Percentiles rank a stretch among this genome's conserved stretches.
phyloP scores from a whole-genome alignment of 2,888 invertebrate species.

The Hanleya hanleyi region DNA sequence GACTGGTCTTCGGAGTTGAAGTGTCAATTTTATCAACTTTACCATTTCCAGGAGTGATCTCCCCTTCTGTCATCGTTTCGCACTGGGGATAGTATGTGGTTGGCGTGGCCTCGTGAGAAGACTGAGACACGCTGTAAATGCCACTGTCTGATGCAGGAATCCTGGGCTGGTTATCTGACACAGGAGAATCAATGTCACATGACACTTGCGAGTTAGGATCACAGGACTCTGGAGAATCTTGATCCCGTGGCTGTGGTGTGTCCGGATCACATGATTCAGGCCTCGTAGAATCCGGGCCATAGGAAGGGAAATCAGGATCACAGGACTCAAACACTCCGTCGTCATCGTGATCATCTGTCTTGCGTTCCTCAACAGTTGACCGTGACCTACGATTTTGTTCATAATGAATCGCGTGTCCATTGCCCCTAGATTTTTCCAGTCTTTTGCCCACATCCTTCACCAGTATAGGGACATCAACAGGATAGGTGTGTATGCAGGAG shows the following conservation, averaged over 20 bases:
- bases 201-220: neutral
- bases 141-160: neutral
- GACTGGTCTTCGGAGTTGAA: neutral
- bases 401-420: neutral
- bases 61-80: neutral
- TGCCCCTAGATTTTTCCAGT: neutral
- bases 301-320: neutral
- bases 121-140: slow-evolving; percentile 1
- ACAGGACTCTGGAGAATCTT: neutral
- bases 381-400: no score
- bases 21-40: neutral
- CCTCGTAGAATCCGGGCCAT: neutral
- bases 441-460: neutral
- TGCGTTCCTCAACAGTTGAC: neutral
- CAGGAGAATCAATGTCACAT: neutral
- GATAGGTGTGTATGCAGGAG: neutral
- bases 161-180: neutral
- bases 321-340: neutral
- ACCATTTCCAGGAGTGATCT: neutral
- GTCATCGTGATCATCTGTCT: neutral
- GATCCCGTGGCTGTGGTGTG: neutral
- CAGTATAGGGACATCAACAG: neutral
- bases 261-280: neutral
- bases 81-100: neutral
- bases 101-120: neutral